phyloP scores from a whole-genome alignment of 1,140 invertebrate genomes.

The Lucilia cuprina region DNA sequence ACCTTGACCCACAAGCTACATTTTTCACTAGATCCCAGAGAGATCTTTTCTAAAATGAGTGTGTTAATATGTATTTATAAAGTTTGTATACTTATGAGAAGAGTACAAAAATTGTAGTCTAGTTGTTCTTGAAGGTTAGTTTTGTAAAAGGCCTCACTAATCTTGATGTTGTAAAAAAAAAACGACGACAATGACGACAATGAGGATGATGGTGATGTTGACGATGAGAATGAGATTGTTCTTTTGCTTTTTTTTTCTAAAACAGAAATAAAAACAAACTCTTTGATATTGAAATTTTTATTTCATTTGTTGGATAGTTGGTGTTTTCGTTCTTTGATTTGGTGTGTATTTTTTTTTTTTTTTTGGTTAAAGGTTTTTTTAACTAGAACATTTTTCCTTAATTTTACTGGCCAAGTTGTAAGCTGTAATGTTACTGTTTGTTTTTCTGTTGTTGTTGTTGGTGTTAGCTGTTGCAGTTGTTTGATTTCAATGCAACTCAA shows the following conservation, averaged over 20 bases:
- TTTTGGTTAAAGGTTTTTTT: too few relatives aligned
- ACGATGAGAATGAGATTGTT: conserved; percentile 21
- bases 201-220: background rate
- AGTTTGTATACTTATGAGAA: background rate
- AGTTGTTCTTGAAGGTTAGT: background rate
- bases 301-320: background rate
- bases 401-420: conserved; percentile 11
- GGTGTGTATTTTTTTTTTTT: background rate
- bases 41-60: background rate
- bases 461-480: background rate
- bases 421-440: conserved; percentile 31
- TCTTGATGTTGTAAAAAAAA: conserved; percentile 27
- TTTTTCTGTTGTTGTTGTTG: background rate
- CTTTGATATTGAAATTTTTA: conserved; percentile 31
- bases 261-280: too few relatives aligned
- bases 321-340: background rate
- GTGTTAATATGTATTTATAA: background rate
- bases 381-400: conserved; percentile 33
- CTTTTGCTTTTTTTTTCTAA: background rate
- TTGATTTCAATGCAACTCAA: conserved; percentile 32
- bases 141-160: background rate
- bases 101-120: background rate
- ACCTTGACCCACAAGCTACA: too few relatives aligned
- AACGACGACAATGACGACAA: background rate
- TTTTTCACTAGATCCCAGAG: too few relatives aligned